These are phyloP conservation scores for Atethmia centrago DNA, from an alignment of 2,888 invertebrate genomes.

Conservation along the genomic window DNA sequence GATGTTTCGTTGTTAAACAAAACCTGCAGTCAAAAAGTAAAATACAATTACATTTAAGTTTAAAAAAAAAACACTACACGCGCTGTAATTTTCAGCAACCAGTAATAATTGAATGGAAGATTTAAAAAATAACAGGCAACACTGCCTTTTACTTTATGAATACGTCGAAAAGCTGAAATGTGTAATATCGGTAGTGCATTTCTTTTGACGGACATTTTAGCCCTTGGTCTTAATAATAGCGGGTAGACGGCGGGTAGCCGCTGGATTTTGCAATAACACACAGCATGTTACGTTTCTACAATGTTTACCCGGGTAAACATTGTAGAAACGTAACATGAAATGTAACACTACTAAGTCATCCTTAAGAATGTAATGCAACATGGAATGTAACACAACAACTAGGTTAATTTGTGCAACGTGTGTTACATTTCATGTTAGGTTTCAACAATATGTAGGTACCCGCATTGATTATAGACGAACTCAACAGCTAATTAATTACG, in stretches of 20 bases:
- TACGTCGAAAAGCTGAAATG: background rate
- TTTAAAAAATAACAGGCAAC: background rate
- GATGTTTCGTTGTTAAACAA: background rate
- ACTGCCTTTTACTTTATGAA: background rate
- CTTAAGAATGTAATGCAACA: too few species aligned
- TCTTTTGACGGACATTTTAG: background rate
- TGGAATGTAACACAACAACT: too few species aligned
- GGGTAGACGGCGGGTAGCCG: too few species aligned
- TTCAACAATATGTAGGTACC: background rate
- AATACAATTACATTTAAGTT: background rate
- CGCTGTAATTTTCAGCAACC: background rate
- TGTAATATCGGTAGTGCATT: conserved; percentile 1
- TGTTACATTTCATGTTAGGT: too few species aligned
- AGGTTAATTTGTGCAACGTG: too few species aligned
- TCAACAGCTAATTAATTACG: background rate
- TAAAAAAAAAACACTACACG: background rate
- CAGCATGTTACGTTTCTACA: too few species aligned
- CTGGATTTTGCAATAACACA: too few species aligned
- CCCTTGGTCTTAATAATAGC: background rate
- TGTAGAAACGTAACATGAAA: too few species aligned
- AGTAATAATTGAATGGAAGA: background rate
- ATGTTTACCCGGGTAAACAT: too few species aligned
- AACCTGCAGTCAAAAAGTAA: background rate
- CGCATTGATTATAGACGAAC: background rate
- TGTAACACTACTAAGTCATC: too few species aligned